phyloP scores from a whole-genome alignment of 2,113 vertebrate species.

The Piprites chloris region DNA sequence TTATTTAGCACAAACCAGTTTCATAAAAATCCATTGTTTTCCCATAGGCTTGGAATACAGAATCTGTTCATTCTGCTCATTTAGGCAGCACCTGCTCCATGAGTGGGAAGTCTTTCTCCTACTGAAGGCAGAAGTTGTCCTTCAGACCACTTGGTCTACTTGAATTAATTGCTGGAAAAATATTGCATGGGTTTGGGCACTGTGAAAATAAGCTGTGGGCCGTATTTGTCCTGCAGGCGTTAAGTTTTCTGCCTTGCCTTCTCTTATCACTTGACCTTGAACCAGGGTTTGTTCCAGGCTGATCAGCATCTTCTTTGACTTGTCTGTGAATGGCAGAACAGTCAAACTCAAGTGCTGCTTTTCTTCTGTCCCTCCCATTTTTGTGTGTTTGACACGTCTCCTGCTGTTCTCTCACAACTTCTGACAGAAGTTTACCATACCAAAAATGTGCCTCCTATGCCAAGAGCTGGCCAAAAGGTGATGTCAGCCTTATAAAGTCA shows the following conservation, averaged over 20 bases:
- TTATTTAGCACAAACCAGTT: neutral
- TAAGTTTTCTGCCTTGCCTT: neutral
- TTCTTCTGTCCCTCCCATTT: neutral
- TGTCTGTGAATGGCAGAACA: neutral
- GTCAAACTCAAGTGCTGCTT: neutral
- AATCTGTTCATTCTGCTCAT: neutral
- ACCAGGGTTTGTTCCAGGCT: neutral
- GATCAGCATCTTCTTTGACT: neutral
- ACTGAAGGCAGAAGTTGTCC: neutral
- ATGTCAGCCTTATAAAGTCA: neutral
- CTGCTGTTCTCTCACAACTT: neutral
- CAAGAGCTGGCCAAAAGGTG: neutral
- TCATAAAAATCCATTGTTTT: rapidly evolving
- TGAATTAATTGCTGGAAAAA: neutral
- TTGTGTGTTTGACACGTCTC: neutral
- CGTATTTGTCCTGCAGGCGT: rapidly evolving
- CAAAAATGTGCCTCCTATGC: neutral
- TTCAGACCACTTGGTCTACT: neutral
- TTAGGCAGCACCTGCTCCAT: neutral
- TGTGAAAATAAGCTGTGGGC: neutral
- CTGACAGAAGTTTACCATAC: neutral
- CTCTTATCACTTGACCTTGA: neutral
- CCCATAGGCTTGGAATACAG: neutral
- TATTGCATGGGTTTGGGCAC: neutral
- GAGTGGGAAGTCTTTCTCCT: neutral